phyloP scores from a whole-genome alignment of 30 jellyfish, hydroid and myxozoan genomes.

The Rhopilema esculentum region DNA sequence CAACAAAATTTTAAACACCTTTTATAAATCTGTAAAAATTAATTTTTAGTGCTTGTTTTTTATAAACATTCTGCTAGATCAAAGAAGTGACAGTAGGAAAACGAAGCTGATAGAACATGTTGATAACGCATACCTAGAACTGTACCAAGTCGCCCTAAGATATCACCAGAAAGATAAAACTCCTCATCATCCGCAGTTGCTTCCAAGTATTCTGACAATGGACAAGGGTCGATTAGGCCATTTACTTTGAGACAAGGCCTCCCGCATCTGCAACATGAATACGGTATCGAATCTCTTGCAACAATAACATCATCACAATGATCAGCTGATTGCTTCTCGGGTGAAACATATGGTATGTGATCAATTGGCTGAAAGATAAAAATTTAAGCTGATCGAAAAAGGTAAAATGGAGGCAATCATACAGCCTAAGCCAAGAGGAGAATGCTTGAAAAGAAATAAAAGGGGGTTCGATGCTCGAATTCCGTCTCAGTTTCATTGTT shows the following conservation, averaged over 20 bases:
- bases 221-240: neutral
- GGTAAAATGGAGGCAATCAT: neutral
- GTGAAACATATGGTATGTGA: conserved; percentile 5
- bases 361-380: conserved; percentile 29
- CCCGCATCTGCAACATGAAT: neutral
- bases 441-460: too few relatives aligned
- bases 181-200: conserved; percentile 6
- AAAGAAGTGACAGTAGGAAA: too few relatives aligned
- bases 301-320: neutral
- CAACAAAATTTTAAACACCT: too few relatives aligned
- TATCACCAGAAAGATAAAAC: conserved; percentile 27
- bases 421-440: neutral
- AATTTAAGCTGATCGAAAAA: neutral
- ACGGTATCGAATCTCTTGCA: neutral
- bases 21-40: too few relatives aligned
- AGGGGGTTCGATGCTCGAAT: too few relatives aligned
- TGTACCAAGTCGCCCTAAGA: conserved; percentile 65
- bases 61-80: too few relatives aligned
- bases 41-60: too few relatives aligned
- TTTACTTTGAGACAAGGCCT: neutral
- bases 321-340: neutral
- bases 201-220: conserved; percentile 42
- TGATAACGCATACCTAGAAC: conserved; percentile 45
- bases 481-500: too few relatives aligned
- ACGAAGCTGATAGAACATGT: too few relatives aligned